phyloP scores from a whole-genome alignment of 2,888 invertebrate species.

The Ashinkailepas kermadecensis region DNA sequence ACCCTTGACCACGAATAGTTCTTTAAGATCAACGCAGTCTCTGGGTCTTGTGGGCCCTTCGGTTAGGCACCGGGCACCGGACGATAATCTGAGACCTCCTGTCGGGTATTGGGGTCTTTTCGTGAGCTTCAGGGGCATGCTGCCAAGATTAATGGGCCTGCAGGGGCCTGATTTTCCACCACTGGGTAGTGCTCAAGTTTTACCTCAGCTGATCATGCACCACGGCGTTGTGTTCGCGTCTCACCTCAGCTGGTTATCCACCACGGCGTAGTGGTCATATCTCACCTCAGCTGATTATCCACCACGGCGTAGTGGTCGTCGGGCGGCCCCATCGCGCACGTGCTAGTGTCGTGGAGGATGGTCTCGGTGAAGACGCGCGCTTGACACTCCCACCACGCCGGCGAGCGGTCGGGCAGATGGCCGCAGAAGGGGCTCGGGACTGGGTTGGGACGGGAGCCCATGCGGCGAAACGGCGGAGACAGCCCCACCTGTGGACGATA shows the following conservation, averaged over 20 bases:
- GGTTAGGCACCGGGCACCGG: too few species aligned
- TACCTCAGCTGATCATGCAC: background rate
- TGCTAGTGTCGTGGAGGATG: slow-evolving; percentile 26
- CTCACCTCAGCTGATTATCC: slow-evolving; percentile 19
- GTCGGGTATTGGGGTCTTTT: too few species aligned
- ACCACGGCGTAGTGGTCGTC: slow-evolving; percentile 24
- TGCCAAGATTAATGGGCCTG: too few species aligned
- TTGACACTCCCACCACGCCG: slow-evolving; percentile 25
- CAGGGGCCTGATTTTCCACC: too few species aligned
- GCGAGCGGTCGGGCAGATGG: background rate
- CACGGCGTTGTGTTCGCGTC: slow-evolving; percentile 19
- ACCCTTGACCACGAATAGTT: too few species aligned
- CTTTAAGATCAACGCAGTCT: too few species aligned
- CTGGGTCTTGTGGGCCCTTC: too few species aligned
- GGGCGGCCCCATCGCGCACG: slow-evolving; percentile 26
- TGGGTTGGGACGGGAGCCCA: background rate
- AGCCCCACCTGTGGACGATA: background rate
- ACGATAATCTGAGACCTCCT: too few species aligned
- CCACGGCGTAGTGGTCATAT: too few species aligned
- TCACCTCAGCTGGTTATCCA: too few species aligned
- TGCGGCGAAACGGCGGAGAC: background rate
- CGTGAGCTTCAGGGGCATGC: too few species aligned
- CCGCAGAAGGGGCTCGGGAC: slow-evolving; percentile 22
- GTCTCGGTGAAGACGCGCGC: slow-evolving; percentile 24
- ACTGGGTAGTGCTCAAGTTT: too few species aligned